Evolutionary conservation across 2,888 invertebrate species (phyloP).

Genomic region (Athalia circularis): DNA sequence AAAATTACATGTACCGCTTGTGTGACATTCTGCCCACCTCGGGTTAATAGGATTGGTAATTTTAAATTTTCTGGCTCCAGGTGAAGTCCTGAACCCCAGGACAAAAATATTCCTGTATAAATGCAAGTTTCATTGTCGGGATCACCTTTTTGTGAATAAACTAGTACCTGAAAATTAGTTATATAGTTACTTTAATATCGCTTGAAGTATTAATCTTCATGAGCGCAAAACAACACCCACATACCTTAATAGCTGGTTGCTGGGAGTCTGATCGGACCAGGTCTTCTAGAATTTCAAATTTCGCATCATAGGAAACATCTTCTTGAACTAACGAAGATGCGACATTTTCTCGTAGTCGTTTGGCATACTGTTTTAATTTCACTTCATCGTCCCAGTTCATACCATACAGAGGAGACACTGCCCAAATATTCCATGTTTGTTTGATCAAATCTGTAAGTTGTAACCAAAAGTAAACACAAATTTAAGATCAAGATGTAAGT

Average conservation of each 20-base stretch:
- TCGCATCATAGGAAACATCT: slow-evolving; percentile 63
- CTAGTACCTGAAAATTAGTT: slow-evolving; percentile 55
- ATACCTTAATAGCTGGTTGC: slow-evolving; percentile 61
- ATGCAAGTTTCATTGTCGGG: slow-evolving; percentile 55
- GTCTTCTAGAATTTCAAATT: slow-evolving; percentile 57
- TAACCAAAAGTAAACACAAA: not conserved
- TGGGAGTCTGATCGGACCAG: slow-evolving; percentile 55
- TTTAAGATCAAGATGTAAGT: not conserved
- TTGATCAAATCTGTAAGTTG: slow-evolving; percentile 63
- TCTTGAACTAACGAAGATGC: slow-evolving; percentile 62
- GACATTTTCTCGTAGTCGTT: slow-evolving; percentile 67
- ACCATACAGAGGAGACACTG: slow-evolving; percentile 67
- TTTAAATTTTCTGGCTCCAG: slow-evolving; percentile 53
- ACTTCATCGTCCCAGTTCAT: slow-evolving; percentile 61
- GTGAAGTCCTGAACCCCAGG: slow-evolving; percentile 59
- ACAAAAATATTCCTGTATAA: slow-evolving; percentile 67
- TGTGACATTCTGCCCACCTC: slow-evolving; percentile 63
- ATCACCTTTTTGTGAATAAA: slow-evolving; percentile 51
- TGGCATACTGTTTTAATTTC: slow-evolving; percentile 67
- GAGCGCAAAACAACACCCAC: not conserved
- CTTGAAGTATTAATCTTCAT: not conserved
- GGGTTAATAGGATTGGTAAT: slow-evolving; percentile 68
- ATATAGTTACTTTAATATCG: not conserved
- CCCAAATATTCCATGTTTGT: slow-evolving; percentile 69
- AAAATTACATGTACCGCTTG: slow-evolving; percentile 63